Evolutionary conservation across 1,140 invertebrate genomes (phyloP), one percentile per base, ranked within the genome.

Genomic region (Rhyzopertha dominica): DNA sequence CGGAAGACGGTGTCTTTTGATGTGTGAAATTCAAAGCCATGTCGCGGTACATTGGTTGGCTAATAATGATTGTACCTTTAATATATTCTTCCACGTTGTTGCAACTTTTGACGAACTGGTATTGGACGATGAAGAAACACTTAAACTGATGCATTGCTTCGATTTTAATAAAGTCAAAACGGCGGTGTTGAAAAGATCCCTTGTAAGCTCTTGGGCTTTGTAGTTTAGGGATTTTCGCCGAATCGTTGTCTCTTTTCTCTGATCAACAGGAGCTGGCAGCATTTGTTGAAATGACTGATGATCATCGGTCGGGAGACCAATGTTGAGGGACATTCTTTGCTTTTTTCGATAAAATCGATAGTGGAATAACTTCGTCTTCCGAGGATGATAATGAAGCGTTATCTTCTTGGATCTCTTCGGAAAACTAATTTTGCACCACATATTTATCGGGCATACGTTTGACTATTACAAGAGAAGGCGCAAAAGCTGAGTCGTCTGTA

Each of bases 401-500:
- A 30, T 5, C 5, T 30, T 30, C 16, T 5, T 30, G 4, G n/a
- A 30, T 30, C 16, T 4, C 5, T 30, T 30, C 12, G n/a, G 5
- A 13, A n/a, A 5, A n/a, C 12, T 13, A 14, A 12, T 36, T 36
- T 4, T 18, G 16, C 4, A 36, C 4, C 10, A 19, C 16, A 3
- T 5, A 3, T 36, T 14, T 18, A 36, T 7, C 20, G 3, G 4
- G 4, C 8, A 7, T 16, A 36, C 5, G 4, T n/a, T 18, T 12
- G 12, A 3, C 4, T 18, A 4, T 5, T 14, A 30, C 12, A 4
- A n/a, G 5, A n/a, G 13, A 36, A 19, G 25, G 39, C n/a, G 28
- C 39, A 30, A 41, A 41, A n/a, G 39, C 39, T 10, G 10, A 12
- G 14, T 26, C 10, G 18, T 16, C 26, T 4, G 31, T 25, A 20